Evolutionary conservation across 92 coral and sea anemone species (phyloP).

Genomic region (Porites rus): DNA sequence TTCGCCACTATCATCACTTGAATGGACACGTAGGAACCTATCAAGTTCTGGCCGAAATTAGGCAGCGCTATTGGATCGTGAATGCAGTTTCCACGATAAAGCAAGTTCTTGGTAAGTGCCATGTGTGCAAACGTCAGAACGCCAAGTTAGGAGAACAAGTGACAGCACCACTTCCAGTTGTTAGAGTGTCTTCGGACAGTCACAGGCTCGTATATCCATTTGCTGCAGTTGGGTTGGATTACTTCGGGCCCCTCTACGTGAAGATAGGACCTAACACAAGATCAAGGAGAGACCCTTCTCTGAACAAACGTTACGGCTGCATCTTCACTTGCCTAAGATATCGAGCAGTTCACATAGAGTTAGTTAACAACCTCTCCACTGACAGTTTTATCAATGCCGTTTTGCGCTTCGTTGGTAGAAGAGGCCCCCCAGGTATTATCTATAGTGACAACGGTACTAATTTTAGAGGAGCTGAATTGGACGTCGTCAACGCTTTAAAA

Average conservation of each 20-base stretch:
- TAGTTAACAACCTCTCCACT: conserved; percentile 58
- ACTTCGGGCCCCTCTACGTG: conserved; percentile 66
- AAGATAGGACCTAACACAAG: conserved; percentile 65
- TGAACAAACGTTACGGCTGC: conserved; percentile 66
- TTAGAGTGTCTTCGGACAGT: conserved; percentile 67
- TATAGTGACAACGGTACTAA: conserved; percentile 73
- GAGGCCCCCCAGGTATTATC: conserved; percentile 65
- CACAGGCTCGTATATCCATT: conserved; percentile 58
- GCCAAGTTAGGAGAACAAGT: conserved; percentile 57
- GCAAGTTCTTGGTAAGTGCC: conserved; percentile 52
- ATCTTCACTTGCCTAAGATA: conserved; percentile 72
- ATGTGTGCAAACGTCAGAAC: conserved; percentile 61
- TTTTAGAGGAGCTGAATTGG: too few species aligned
- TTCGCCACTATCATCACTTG: conserved; percentile 39
- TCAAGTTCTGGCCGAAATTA: conserved; percentile 57
- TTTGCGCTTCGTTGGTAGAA: conserved; percentile 66
- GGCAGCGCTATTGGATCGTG: conserved; percentile 61
- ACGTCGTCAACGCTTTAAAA: too few species aligned
- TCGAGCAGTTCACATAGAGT: conserved; percentile 70
- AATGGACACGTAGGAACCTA: conserved; percentile 70
- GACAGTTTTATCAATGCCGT: conserved; percentile 73
- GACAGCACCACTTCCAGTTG: conserved; percentile 65
- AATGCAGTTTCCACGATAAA: conserved; percentile 56
- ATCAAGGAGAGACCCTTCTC: conserved; percentile 46
- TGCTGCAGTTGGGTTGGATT: conserved; percentile 73